A percentile compares a stretch with the other conserved stretches of the same genome.
Conservation (phyloP, 37 sponge, comb jelly and placozoan species). For the Theonella swinhoei region DNA sequence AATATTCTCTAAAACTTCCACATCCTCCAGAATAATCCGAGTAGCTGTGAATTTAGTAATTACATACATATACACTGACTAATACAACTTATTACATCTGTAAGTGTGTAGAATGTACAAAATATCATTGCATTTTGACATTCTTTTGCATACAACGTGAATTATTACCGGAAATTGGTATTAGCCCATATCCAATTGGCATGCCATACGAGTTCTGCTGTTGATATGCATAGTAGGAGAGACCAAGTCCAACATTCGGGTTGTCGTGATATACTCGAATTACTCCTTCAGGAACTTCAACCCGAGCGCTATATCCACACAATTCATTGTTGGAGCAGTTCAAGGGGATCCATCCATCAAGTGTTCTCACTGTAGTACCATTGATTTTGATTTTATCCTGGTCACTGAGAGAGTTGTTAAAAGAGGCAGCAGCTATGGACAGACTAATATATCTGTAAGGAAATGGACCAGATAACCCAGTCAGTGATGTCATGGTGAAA, state of each 20-base stretch:
- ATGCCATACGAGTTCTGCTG: slow-evolving; percentile 28
- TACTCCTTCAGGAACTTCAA: not conserved
- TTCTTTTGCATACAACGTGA: not conserved
- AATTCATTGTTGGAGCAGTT: slow-evolving; percentile 11
- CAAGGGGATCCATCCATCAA: slow-evolving; percentile 2
- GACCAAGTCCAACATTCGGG: slow-evolving; percentile 13
- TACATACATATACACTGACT: not conserved
- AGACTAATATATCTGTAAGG: slow-evolving; percentile 1
- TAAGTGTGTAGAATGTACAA: not conserved
- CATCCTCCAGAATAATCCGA: slow-evolving; percentile 14
- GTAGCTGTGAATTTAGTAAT: not conserved
- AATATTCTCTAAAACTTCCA: slow-evolving; percentile 27
- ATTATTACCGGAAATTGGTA: slow-evolving; percentile 30
- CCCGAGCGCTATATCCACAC: slow-evolving; percentile 32
- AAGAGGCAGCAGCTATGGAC: slow-evolving; percentile 24
- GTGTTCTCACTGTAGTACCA: not conserved
- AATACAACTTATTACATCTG: not conserved
- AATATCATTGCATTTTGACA: too few species aligned
- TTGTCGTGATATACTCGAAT: not conserved
- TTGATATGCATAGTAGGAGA: slow-evolving; percentile 17
- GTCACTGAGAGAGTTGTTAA: not conserved
- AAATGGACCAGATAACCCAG: not conserved
- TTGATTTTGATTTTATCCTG: not conserved
- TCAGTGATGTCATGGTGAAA: not conserved
- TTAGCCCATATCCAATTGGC: slow-evolving; percentile 44